These are phyloP conservation scores for Siniperca scherzeri DNA, from an alignment of 2,797 vertebrate genomes.

Conservation along the genomic window DNA sequence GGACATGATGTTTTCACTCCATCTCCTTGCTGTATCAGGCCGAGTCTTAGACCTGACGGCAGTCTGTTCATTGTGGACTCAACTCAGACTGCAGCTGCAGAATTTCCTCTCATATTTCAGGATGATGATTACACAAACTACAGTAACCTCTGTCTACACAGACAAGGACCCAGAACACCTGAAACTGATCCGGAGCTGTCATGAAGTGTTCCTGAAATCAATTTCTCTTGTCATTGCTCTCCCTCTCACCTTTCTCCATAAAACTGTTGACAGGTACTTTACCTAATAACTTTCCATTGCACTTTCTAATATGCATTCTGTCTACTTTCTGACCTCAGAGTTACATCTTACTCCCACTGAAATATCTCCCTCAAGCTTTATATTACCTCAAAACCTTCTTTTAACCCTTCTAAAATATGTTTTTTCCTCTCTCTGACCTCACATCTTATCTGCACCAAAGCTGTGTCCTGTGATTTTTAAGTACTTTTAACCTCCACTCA, in stretches of 20 bases:
- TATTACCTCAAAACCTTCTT: slow-evolving; percentile 3
- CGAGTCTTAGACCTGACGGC: not conserved
- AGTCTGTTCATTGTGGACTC: not conserved
- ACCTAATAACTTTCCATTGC: slow-evolving; percentile 8
- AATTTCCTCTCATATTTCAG: slow-evolving; percentile 48
- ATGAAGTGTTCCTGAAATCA: slow-evolving; percentile 9
- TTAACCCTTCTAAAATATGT: slow-evolving; percentile 5
- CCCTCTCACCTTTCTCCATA: not conserved
- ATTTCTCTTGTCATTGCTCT: not conserved
- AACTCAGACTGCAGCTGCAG: slow-evolving; percentile 19
- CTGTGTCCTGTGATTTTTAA: slow-evolving; percentile 24
- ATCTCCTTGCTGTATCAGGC: not conserved
- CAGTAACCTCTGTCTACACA: slow-evolving; percentile 25
- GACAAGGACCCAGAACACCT: slow-evolving; percentile 33
- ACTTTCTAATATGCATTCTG: not conserved
- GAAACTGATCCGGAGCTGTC: slow-evolving; percentile 38
- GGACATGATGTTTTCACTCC: slow-evolving; percentile 17
- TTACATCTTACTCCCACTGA: not conserved
- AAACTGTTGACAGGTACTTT: slow-evolving; percentile 12
- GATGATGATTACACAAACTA: slow-evolving; percentile 30
- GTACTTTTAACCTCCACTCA: slow-evolving; percentile 24
- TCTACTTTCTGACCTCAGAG: not conserved
- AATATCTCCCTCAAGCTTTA: slow-evolving; percentile 3
- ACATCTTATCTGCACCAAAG: not conserved
- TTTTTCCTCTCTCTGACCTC: slow-evolving; percentile 41